Conservation (phyloP, 2,888 invertebrate genomes). For the Hypena proboscidalis region DNA sequence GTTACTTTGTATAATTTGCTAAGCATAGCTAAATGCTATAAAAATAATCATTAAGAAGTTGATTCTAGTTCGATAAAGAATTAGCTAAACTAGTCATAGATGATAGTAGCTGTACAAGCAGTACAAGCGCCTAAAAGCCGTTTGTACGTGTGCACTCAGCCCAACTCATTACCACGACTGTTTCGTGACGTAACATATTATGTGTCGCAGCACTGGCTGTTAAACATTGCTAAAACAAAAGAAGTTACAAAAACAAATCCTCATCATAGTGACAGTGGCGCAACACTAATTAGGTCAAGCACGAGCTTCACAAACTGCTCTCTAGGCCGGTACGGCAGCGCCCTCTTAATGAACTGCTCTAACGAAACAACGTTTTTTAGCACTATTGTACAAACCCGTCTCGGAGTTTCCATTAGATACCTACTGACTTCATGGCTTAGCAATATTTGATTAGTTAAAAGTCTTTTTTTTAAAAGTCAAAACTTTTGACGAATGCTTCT, state of each 20-base stretch:
- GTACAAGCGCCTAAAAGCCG: background rate
- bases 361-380: slow-evolving; percentile 74
- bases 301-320: slow-evolving; percentile 68
- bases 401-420: slow-evolving; percentile 28
- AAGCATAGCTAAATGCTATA: no score
- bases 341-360: slow-evolving; percentile 76
- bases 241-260: slow-evolving; percentile 63
- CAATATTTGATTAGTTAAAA: no score
- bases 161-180: slow-evolving; percentile 32
- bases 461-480: no score
- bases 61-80: no score
- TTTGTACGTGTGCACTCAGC: background rate
- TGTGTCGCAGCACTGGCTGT: slow-evolving; percentile 36
- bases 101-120: no score
- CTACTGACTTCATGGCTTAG: slow-evolving; percentile 14
- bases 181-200: slow-evolving; percentile 41
- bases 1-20: no score
- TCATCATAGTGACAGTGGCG: slow-evolving; percentile 64
- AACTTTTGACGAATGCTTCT: no score
- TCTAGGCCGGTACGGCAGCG: slow-evolving; percentile 58
- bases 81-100: no score
- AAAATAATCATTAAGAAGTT: no score
- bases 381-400: slow-evolving; percentile 50
- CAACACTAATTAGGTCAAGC: slow-evolving; percentile 76
- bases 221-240: slow-evolving; percentile 54